Evolutionary conservation across 2,797 vertebrate genomes (phyloP).

Genomic region (Molothrus ater): DNA sequence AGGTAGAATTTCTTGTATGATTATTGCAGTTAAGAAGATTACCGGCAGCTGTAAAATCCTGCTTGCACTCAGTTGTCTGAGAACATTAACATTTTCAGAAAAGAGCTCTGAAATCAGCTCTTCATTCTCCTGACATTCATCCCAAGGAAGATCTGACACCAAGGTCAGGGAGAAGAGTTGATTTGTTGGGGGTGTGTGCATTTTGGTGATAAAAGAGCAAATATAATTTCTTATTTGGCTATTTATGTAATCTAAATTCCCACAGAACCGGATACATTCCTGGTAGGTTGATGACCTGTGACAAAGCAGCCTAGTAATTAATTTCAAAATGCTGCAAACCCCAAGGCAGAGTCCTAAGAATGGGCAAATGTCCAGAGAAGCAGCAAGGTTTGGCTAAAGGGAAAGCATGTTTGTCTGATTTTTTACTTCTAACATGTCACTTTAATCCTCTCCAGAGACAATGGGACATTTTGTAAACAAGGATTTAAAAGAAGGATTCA

Average conservation of each 20-base stretch:
- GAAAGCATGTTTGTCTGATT: not conserved
- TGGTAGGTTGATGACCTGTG: not conserved
- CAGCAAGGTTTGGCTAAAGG: not conserved
- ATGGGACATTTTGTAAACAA: conserved; percentile 83
- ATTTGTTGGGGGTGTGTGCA: not conserved
- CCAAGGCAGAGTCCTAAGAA: not conserved
- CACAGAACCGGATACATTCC: fast-evolving
- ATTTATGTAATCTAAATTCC: not conserved
- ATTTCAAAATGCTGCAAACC: not conserved
- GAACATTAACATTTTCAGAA: not conserved
- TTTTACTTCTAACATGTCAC: fast-evolving
- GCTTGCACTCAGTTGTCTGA: fast-evolving
- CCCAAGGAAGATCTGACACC: not conserved
- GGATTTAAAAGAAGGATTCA: conserved; percentile 53
- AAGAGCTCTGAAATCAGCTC: not conserved
- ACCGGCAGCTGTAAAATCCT: not conserved
- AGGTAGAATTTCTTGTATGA: not conserved
- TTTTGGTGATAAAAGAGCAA: not conserved
- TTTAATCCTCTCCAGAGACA: conserved; percentile 59
- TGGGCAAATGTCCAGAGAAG: not conserved
- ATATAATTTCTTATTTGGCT: not conserved
- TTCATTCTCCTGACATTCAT: not conserved
- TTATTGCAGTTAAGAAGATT: conserved; percentile 4
- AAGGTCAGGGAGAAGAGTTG: not conserved
- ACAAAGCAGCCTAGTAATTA: not conserved